Evolutionary conservation across 1,140 invertebrate species (phyloP), one percentile per base, ranked within the genome.

Genomic region (Ceratosolen fusciceps): DNA sequence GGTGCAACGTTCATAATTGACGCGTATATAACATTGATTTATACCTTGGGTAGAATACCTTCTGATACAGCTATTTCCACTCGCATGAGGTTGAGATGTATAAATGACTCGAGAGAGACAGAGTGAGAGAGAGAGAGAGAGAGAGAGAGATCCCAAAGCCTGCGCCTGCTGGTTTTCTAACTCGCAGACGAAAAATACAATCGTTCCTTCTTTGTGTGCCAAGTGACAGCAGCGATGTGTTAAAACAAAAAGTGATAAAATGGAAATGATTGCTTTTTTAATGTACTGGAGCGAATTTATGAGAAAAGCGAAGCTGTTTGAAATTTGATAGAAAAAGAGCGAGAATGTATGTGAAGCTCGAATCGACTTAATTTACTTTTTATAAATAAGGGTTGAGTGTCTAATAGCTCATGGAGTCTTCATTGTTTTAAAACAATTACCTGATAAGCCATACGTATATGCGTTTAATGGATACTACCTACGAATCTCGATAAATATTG

Each of bases 351-450:
- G n/a, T 9, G 14, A n/a, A 65, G 37, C 60, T 8, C 7, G 26
- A 19, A n/a, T n/a, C n/a, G 60, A n/a, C 16, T n/a, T n/a, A n/a
- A 37, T 37, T 37, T 37, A 21, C 16, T 65, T 65, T 65, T n/a
- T n/a, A n/a, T 65, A 19, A 65, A 65, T n/a, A n/a, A 0, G 8
- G 31, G 31, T n/a, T 65, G 8, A n/a, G 37, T 31, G 10, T 65
- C 60, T 65, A 65, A 24, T 65, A 65, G 31, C 26, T 37, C 21
- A 65, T 0, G 34, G 19, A 37, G 31, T 31, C 60, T 65, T 37
- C 31, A 65, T 65, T n/a, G 60, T 65, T 65, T 65, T 4, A 65
- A 65, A 65, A 65, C 31, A 65, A 65, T 65, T 16, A 9, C 21
- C 34, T 12, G 60, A n/a, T n/a, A n/a, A n/a, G n/a, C n/a, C n/a